Evolutionary conservation across 2,113 vertebrate species (phyloP).

Genomic region (Tautogolabrus adspersus): DNA sequence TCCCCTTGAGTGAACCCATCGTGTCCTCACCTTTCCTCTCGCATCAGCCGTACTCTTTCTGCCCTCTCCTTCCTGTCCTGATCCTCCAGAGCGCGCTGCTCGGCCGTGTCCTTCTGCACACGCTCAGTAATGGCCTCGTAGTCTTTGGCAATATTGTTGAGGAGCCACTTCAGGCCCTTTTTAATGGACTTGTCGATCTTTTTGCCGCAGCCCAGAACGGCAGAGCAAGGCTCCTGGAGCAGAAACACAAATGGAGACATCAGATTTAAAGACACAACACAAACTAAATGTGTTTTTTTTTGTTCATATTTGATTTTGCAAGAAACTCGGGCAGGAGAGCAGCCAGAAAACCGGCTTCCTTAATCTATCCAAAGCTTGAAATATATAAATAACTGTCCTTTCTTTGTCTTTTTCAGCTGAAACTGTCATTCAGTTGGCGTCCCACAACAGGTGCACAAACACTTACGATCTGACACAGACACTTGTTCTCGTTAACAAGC

Average conservation of each 20-base stretch:
- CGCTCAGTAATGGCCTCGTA: slow-evolving; percentile 93
- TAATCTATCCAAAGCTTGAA: too few relatives aligned
- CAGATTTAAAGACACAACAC: too few relatives aligned
- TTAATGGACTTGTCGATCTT: slow-evolving; percentile 96
- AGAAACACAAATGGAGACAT: background rate
- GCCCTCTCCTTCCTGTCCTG: slow-evolving; percentile 91
- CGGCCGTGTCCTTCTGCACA: slow-evolving; percentile 91
- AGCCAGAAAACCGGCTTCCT: too few relatives aligned
- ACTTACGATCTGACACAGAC: slow-evolving; percentile 96
- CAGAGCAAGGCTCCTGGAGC: slow-evolving; percentile 92
- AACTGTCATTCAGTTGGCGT: background rate
- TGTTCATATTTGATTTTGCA: too few relatives aligned
- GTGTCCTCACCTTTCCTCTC: slow-evolving; percentile 89
- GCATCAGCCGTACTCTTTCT: slow-evolving; percentile 88
- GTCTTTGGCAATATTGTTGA: slow-evolving; percentile 93
- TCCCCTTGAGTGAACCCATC: too few relatives aligned
- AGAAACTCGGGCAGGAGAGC: too few relatives aligned
- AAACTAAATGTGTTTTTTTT: too few relatives aligned
- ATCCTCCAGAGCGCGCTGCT: slow-evolving; percentile 91
- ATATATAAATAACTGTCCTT: background rate
- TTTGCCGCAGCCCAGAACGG: slow-evolving; percentile 90
- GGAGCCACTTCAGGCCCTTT: slow-evolving; percentile 93
- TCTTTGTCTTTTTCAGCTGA: background rate
- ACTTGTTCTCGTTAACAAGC: slow-evolving; percentile 95
- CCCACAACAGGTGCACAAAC: slow-evolving; percentile 49